Evolutionary conservation across 1,140 invertebrate genomes (phyloP), one percentile per base, ranked within the genome.

Genomic region (Sminthurides bifidus): DNA sequence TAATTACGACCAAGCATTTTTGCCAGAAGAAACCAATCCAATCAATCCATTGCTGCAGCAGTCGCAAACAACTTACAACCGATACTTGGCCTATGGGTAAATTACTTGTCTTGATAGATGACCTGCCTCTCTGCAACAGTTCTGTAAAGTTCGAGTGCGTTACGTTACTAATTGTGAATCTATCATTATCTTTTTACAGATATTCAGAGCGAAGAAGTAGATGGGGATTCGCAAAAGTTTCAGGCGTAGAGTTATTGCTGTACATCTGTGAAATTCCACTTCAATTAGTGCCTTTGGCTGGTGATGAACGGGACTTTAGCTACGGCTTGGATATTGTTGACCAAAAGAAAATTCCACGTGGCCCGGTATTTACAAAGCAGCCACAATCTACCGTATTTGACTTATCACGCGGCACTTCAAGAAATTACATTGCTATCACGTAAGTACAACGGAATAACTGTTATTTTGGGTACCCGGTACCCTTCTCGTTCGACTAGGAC

Each of bases 241-340:
- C 78, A 62, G 87, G 87, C 2, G 76, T 77, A 37, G 83, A 90
- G 59, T 70, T 79, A 38, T 76, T 82, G 57, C 76, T 87, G 24
- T 93, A 87, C 65, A 92, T 94, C 65, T 95, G 92, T 75, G 87
- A 94, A 76, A 84, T 87, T 15, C 78, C 79, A 56, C 72, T 82
- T 33, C 66, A 73, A 27, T 74, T 75, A 59, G 70, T 90, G 6
- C 79, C 81, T 38, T 75, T 81, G 49, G 68, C 74, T 37, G 59
- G 61, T 21, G 63, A 64, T 1, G 80, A 85, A 56, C 75, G 87
- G 50, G 82, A 80, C 56, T 87, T 84, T 69, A 81, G 85, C 31
- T 94, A 92, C 76, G 91, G 91, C 2, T 67, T 87, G 21, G 74
- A 80, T 60, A 72, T 82, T 44, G 76, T 75, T 66, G 84, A 95